phyloP scores from a whole-genome alignment of 2,888 invertebrate species.

The Lottia scabra region DNA sequence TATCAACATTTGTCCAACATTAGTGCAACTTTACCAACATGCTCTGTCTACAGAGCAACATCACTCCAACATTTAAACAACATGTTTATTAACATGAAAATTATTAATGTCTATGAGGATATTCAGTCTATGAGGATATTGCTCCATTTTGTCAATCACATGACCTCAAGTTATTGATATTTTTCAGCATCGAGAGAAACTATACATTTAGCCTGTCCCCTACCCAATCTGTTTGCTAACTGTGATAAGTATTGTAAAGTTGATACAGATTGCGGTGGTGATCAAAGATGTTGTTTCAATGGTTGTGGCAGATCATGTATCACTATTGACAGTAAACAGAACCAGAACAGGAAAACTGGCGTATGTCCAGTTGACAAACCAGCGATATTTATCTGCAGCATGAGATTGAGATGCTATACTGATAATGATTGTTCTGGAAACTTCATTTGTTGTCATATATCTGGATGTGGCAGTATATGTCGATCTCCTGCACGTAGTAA shows the following conservation, averaged over 20 bases:
- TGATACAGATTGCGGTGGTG: not conserved
- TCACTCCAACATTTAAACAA: no score
- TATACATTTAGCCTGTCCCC: not conserved
- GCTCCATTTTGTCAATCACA: no score
- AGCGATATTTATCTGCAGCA: not conserved
- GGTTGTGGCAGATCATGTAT: not conserved
- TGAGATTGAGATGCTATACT: not conserved
- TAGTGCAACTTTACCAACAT: no score
- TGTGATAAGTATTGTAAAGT: not conserved
- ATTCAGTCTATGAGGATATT: no score
- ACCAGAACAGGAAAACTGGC: not conserved
- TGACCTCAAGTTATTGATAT: no score
- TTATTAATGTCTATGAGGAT: no score
- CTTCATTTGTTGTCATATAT: not conserved
- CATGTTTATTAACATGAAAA: no score
- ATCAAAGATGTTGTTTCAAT: not conserved
- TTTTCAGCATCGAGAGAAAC: no score
- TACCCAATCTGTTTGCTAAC: not conserved
- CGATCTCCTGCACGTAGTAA: not conserved
- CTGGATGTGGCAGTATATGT: not conserved
- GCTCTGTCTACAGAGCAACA: no score
- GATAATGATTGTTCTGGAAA: not conserved
- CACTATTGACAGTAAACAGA: not conserved
- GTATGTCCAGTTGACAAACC: not conserved
- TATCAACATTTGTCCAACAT: no score